Conservation (phyloP, 2,797 vertebrate genomes). For the Takifugu rubripes region DNA sequence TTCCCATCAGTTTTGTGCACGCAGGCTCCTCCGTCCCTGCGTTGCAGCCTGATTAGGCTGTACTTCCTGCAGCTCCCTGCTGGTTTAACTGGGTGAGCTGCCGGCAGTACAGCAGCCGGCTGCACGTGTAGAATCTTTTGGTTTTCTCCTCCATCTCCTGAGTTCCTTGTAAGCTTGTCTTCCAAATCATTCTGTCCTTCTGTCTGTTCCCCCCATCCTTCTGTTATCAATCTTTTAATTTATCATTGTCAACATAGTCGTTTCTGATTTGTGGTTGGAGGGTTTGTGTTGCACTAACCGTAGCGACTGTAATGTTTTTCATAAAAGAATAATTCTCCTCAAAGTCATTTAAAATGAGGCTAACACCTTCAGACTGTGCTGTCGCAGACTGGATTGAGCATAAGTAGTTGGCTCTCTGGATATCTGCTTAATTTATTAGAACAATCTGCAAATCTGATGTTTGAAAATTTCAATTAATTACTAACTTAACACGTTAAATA, state of each 20-base stretch:
- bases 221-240: too few relatives aligned
- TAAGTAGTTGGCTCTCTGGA: background rate
- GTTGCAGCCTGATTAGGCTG: slow-evolving; percentile 43
- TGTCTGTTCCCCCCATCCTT: slow-evolving; percentile 1
- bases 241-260: background rate
- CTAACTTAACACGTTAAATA: too few relatives aligned
- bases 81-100: slow-evolving; percentile 49
- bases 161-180: slow-evolving; percentile 26
- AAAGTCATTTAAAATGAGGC: background rate
- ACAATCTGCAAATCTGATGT: background rate
- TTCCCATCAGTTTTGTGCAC: slow-evolving; percentile 99
- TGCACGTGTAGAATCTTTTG: slow-evolving; percentile 36
- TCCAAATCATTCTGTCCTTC: slow-evolving; percentile 15
- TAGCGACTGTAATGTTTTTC: too few relatives aligned
- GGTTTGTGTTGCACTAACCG: slow-evolving; percentile 22
- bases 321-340: background rate
- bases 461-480: too few relatives aligned
- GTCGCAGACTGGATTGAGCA: too few relatives aligned
- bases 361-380: background rate
- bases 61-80: slow-evolving; percentile 71
- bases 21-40: slow-evolving; percentile 76
- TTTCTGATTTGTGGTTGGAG: slow-evolving; percentile 11
- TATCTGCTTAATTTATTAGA: background rate
- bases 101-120: slow-evolving; percentile 67
- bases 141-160: slow-evolving; percentile 7